Percentiles rank a stretch among this genome's conserved stretches.
Evolutionary conservation across 2,797 vertebrate species (phyloP).

Genomic region (Melopsittacus undulatus): DNA sequence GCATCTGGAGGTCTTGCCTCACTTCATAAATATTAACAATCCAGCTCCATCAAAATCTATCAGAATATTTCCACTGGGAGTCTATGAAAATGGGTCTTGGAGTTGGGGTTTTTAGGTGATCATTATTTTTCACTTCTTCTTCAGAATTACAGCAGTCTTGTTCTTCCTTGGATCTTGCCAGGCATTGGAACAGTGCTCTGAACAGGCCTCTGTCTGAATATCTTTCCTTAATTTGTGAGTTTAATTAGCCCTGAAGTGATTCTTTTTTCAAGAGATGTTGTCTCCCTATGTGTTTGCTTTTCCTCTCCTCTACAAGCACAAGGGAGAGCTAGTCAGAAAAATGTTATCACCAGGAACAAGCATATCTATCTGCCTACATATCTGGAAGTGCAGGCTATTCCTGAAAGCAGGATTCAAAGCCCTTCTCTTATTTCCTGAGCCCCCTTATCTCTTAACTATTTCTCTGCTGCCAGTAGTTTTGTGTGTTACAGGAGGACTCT

Average conservation of each 20-base stretch:
- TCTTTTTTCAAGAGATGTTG: background rate
- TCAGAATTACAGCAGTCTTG: background rate
- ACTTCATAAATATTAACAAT: constrained; percentile 58
- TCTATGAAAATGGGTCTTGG: background rate
- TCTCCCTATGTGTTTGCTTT: background rate
- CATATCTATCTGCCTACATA: background rate
- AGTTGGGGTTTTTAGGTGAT: background rate
- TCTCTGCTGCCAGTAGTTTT: background rate
- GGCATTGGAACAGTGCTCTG: background rate
- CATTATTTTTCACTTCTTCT: background rate
- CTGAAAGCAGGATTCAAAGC: background rate
- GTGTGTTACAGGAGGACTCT: background rate
- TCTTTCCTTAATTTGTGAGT: background rate
- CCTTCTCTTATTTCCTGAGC: background rate
- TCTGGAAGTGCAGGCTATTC: background rate
- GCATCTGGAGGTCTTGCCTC: constrained; percentile 27
- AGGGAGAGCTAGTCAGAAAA: background rate
- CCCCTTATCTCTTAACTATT: background rate
- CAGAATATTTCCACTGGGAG: background rate
- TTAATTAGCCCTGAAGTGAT: background rate
- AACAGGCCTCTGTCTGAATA: background rate
- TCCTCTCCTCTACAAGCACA: background rate
- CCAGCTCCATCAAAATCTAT: constrained; percentile 22
- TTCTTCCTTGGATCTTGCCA: background rate
- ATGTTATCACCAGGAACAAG: background rate